Conservation (phyloP, 2,113 vertebrate species). For the Gavialis gangeticus region DNA sequence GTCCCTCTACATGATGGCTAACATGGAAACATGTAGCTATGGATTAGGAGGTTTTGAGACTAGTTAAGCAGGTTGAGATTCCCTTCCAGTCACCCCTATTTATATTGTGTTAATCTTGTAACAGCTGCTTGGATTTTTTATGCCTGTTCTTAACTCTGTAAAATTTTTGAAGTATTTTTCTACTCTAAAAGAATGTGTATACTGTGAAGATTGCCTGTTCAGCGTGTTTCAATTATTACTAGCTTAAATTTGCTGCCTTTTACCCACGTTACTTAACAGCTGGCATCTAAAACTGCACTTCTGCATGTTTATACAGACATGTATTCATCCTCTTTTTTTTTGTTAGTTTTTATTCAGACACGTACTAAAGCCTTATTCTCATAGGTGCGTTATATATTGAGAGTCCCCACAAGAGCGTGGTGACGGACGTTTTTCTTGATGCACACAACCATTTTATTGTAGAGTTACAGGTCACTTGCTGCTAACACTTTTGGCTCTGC, state of each 20-base stretch:
- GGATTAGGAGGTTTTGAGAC: not conserved
- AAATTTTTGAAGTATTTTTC: not conserved
- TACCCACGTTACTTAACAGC: not conserved
- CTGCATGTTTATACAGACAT: not conserved
- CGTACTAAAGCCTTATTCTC: conserved; percentile 1
- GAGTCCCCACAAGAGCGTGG: not conserved
- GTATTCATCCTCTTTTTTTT: not conserved
- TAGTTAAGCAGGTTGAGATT: not conserved
- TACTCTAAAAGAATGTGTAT: not conserved
- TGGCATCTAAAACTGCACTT: not conserved
- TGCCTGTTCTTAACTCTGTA: not conserved
- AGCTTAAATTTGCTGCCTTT: not conserved
- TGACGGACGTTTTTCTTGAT: conserved; percentile 31
- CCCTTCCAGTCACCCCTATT: not conserved
- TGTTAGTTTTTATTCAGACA: not conserved
- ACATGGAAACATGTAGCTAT: not conserved
- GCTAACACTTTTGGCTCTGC: not conserved
- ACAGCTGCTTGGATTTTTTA: not conserved
- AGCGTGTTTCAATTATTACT: not conserved
- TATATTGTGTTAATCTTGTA: not conserved
- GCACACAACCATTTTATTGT: conserved; percentile 52
- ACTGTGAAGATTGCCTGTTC: not conserved
- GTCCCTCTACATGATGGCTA: not conserved
- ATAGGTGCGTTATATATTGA: conserved; percentile 20
- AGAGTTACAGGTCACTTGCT: not conserved